phyloP scores from a whole-genome alignment of 2,888 invertebrate species.

The Ischnura elegans region DNA sequence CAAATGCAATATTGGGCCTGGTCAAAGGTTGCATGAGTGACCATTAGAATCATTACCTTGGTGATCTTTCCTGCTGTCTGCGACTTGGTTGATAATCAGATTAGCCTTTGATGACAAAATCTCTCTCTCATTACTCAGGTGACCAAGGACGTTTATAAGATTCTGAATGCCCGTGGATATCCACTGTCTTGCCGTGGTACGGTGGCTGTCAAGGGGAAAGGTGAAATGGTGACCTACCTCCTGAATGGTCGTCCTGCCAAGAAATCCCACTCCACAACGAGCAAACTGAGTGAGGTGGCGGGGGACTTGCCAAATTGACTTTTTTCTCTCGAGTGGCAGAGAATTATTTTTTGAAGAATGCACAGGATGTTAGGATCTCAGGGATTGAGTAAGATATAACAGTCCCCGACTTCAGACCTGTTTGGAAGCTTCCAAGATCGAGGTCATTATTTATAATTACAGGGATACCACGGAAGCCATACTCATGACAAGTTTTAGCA shows the following conservation, averaged over 20 bases:
- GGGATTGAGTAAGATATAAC: neutral
- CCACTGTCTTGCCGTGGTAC: slow-evolving; percentile 91
- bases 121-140: slow-evolving; percentile 80
- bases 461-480: neutral
- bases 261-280: slow-evolving; percentile 39
- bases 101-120: too few species aligned
- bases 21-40: too few species aligned
- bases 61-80: too few species aligned
- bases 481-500: neutral
- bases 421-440: neutral
- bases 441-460: neutral
- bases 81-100: too few species aligned
- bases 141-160: slow-evolving; percentile 92
- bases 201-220: slow-evolving; percentile 96
- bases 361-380: neutral
- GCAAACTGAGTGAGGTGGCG: slow-evolving; percentile 21
- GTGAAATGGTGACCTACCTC: slow-evolving; percentile 95
- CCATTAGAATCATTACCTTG: too few species aligned
- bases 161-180: slow-evolving; percentile 88
- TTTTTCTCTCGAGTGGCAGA: neutral
- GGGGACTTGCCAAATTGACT: slow-evolving; percentile 36
- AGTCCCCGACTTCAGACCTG: neutral
- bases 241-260: slow-evolving; percentile 79
- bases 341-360: neutral
- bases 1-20: too few species aligned